These are phyloP conservation scores for Cyprinella venusta DNA, from an alignment of 2,797 vertebrate genomes.

Conservation along the genomic window DNA sequence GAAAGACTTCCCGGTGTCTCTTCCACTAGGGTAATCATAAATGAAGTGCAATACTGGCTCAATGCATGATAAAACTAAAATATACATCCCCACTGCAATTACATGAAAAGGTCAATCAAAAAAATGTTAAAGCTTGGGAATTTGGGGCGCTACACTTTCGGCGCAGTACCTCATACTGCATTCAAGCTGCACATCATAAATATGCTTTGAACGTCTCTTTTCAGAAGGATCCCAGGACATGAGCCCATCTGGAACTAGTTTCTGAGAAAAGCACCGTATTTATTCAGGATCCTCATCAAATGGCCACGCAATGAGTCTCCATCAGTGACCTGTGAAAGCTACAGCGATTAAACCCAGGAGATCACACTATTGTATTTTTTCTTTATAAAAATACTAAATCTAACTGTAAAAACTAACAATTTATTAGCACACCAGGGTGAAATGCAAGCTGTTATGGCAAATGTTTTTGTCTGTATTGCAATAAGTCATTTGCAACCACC, in stretches of 20 bases:
- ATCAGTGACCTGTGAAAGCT: background rate
- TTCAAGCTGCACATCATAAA: slow-evolving; percentile 16
- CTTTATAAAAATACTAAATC: background rate
- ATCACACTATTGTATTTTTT: background rate
- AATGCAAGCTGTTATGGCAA: background rate
- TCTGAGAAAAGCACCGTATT: slow-evolving; percentile 23
- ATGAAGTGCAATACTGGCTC: background rate
- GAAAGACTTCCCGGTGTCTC: background rate
- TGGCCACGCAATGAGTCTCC: background rate
- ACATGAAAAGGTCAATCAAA: background rate
- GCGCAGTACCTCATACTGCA: background rate
- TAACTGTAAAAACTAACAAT: too few species aligned
- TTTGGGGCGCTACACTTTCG: background rate
- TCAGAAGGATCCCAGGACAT: slow-evolving; percentile 15
- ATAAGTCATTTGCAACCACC: background rate
- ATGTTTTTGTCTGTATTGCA: background rate
- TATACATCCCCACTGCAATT: background rate
- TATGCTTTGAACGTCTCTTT: slow-evolving; percentile 1
- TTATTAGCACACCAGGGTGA: background rate
- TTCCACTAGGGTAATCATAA: background rate
- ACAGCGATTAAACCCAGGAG: background rate
- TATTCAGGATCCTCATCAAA: slow-evolving; percentile 28
- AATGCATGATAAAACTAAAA: background rate
- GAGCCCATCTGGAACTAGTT: slow-evolving; percentile 39
- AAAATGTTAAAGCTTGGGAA: background rate